A percentile compares a stretch with the other conserved stretches of the same genome.
Conservation (phyloP, 2,888 invertebrate genomes). For the Ectemnius continuus region DNA sequence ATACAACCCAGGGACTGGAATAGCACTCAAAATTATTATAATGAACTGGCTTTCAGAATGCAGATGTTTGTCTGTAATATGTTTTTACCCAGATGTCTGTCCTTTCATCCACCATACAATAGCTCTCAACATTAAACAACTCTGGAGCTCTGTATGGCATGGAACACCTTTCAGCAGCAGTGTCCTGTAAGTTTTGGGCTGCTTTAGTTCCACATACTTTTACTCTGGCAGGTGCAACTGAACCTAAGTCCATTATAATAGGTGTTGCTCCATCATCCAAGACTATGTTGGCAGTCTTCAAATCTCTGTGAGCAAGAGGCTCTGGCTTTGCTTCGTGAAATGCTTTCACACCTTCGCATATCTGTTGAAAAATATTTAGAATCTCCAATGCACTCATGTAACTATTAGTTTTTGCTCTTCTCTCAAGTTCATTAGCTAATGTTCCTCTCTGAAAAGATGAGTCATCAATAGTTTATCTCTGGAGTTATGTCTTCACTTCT, state of each 20-base stretch:
- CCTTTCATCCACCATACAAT: slow-evolving; percentile 88
- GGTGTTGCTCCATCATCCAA: slow-evolving; percentile 85
- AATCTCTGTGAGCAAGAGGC: slow-evolving; percentile 89
- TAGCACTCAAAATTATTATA: slow-evolving; percentile 25
- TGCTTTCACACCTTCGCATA: slow-evolving; percentile 87
- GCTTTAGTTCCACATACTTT: slow-evolving; percentile 84
- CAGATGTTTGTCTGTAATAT: neutral
- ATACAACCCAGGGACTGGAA: slow-evolving; percentile 90
- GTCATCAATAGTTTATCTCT: neutral
- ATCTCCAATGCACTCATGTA: slow-evolving; percentile 84
- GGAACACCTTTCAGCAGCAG: slow-evolving; percentile 90
- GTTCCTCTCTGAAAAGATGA: slow-evolving; percentile 83
- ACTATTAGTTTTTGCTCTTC: slow-evolving; percentile 80
- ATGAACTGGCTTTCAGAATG: slow-evolving; percentile 7
- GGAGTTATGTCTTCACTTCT: neutral
- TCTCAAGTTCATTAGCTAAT: slow-evolving; percentile 84
- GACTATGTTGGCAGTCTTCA: slow-evolving; percentile 92
- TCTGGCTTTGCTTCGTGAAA: slow-evolving; percentile 87
- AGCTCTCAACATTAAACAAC: slow-evolving; percentile 90
- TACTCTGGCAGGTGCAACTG: slow-evolving; percentile 82
- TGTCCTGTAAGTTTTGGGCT: slow-evolving; percentile 86
- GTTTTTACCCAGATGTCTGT: slow-evolving; percentile 90
- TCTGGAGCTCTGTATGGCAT: slow-evolving; percentile 95
- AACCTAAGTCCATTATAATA: slow-evolving; percentile 91
- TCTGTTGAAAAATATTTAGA: slow-evolving; percentile 84